These are phyloP conservation scores for Halyomorpha halys DNA, from an alignment of 1,140 invertebrate genomes.

Conservation along the genomic window DNA sequence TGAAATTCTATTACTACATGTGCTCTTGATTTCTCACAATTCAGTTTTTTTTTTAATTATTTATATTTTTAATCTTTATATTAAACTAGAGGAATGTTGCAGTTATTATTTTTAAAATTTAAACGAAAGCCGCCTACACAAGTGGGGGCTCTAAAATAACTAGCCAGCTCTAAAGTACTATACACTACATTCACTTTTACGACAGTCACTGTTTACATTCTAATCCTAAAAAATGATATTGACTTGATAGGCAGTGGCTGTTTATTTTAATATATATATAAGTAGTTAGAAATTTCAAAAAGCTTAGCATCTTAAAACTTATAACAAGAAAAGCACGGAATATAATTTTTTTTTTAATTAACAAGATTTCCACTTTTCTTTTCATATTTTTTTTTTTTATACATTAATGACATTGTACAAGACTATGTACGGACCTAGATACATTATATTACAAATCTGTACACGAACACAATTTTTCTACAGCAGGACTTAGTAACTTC, in stretches of 20 bases:
- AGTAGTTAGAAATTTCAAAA: not conserved
- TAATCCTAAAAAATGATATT: not conserved
- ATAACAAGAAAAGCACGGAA: not conserved
- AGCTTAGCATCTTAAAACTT: constrained; percentile 6
- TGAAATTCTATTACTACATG: too few species aligned
- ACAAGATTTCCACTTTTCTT: not conserved
- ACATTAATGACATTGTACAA: not conserved
- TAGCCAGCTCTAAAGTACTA: not conserved
- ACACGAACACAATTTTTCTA: constrained; percentile 13
- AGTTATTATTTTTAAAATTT: too few species aligned
- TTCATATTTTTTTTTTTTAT: constrained; percentile 10
- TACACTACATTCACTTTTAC: constrained; percentile 8
- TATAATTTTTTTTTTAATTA: too few species aligned
- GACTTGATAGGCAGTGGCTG: not conserved
- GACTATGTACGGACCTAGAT: not conserved
- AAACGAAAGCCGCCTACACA: too few species aligned
- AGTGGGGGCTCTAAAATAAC: too few species aligned
- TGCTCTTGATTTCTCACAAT: too few species aligned
- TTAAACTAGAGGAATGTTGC: too few species aligned
- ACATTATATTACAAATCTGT: constrained; percentile 16
- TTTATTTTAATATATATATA: not conserved
- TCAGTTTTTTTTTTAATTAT: too few species aligned
- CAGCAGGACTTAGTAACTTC: constrained; percentile 12
- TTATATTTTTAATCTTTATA: too few species aligned
- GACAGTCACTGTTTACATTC: not conserved